Evolutionary conservation across 2,888 invertebrate species (phyloP), one percentile per base, ranked within the genome.

Genomic region (Ophion costatus): DNA sequence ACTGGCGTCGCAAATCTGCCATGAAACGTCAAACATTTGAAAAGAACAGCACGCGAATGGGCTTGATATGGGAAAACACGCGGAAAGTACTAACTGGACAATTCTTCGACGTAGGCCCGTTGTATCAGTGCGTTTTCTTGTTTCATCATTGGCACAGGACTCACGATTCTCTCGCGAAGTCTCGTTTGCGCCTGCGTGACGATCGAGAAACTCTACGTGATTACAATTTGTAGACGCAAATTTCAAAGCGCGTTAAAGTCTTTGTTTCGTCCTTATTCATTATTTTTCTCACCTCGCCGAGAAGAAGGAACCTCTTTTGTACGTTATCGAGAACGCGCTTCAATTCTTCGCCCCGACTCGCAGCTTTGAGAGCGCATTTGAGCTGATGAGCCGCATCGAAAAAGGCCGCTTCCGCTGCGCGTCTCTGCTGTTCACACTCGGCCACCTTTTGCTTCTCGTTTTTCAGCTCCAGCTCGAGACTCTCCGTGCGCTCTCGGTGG

Each of bases 1-100:
- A 90, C 87, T 94, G 94, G 89, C 94, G 95, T 89, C 92, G 94
- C 79, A 96, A 92, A 88, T 92, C 96, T 96, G 74, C 0, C 90
- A 17, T 9, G 11, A 69, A 71, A 45, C 61, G 4, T 17, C 5
- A 64, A 33, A 14, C n/a, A 1, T 57, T 17, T 29, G 29, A 22
- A n/a, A 7, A 59, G 5, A 17, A 45, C 9, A 20, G 3, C 10
- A 22, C 20, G 6, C 7, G 10, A 59, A 22, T 22, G 4, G 10
- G 4, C 20, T 22, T 6, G 33, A n/a, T 59, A 38, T 22, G 10
- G 42, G 45, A 77, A 59, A 67, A 0, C 1, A 0, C n/a, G 14
- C 33, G n/a, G 6, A 64, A 38, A 38, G 6, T 80, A 76, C 89
- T 90, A 86, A 93, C 93, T 91, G 56, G 89, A 90, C 78, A 94